Base-by-base conservation (phyloP, 2,888 invertebrate species). In the Troides helena region DNA sequence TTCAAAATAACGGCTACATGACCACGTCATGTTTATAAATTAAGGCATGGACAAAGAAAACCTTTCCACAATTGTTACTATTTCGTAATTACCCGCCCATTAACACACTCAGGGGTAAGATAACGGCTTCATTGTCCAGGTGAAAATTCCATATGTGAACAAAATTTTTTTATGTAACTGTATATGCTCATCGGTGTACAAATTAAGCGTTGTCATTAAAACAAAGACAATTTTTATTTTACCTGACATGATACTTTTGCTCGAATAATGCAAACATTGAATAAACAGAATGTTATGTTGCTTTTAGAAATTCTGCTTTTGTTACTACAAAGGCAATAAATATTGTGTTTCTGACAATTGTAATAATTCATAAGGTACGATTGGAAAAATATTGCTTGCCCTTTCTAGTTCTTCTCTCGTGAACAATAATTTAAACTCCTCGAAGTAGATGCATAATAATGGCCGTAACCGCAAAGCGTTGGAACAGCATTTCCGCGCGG, bases 391-490 rank as follows among this genome's bases (percentile, higher is more conserved):
- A 75, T 76, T 69, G 72, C 70, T 69, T 58, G 63, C 67, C 65
- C 67, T 69, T 71, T 72, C 68, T 69, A 69, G 67, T 70, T 65
- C 58, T 66, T 65, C 70, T 62, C 67, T 70, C 71, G 74, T 77
- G 76, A 76, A 74, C 79, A 78, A 81, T 82, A 84, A 85, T 84
- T 86, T 80, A 80, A 74, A 75, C 60, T 69, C 70, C 74, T 78
- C 65, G 75, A 70, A 75, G 75, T 80, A 79, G 81, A 82, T 75
- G 78, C 76, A 72, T 81, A 82, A 82, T 87, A 82, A 84, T 82
- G 80, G 79, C 68, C 64, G 68, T 70, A 68, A 68, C 74, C 61
- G 69, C 73, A 71, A 67, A 60, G 58, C 68, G 73, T 72, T 73
- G 67, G 72, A 74, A 76, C 76, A 71, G 75, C 72, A 75, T 75